Evolutionary conservation across 2,888 invertebrate genomes (phyloP), one percentile per base, ranked within the genome.

Genomic region (Hirtodrosophila cameraria): DNA sequence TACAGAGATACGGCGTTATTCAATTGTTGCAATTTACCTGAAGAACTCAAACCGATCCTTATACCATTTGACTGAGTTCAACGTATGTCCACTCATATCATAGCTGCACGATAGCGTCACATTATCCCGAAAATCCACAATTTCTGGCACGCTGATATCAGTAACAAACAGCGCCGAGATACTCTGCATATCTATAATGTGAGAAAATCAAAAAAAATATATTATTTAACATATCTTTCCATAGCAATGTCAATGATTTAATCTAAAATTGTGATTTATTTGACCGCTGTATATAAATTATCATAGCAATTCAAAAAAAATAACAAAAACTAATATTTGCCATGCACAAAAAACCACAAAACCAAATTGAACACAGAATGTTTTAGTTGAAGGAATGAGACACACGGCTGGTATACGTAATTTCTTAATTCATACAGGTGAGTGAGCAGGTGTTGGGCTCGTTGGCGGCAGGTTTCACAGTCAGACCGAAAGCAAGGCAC

Each of bases 41-140:
- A 92, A 92, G 83, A 92, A 92, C 79, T 92, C 92, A 63, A 90
- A 88, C 60, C 90, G 91, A 82, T 90, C 90, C 66, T 91, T 91
- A 67, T 92, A 92, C 92, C 92, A 92, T 77, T 92, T 92, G 6
- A 92, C 92, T 1, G 92, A 92, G 69, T 92, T 92, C 13, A 92
- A 69, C 31, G 92, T 91, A 67, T 92, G 92, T 2, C 89, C 89
- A 52, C 90, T 90, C 90, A 92, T 91, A 60, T 92, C 90, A 80
- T 92, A 92, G 69, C 89, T 90, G 77, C 92, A 92, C 50, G 91
- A 90, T 48, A 92, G 79, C 48, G 90, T 90, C 45, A 91, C 91
- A 71, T 91, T 90, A 69, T 92, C 91, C 15, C 92, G 90, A 75
- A 91, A 90, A 76, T 92, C 92, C 43, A 92, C 92, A 64, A 92